Conservation (phyloP, 2,113 vertebrate genomes). For the Shinisaurus crocodilurus region DNA sequence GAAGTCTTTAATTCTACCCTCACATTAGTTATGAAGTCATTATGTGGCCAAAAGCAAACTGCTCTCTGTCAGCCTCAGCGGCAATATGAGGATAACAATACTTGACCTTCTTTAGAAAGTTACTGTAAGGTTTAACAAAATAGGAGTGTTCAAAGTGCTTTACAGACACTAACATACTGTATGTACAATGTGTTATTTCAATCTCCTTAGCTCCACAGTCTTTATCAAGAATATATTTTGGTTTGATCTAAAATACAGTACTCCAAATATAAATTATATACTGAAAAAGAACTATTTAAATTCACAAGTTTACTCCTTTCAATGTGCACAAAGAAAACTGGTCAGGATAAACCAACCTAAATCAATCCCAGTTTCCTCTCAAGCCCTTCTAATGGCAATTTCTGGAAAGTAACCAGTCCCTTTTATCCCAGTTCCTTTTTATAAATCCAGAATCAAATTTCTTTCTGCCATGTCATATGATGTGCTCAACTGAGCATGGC, state of each 20-base stretch:
- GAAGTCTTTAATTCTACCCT: background rate
- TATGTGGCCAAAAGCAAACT: background rate
- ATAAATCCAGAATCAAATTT: constrained; percentile 76
- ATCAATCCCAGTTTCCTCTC: constrained; percentile 71
- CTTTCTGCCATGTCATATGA: constrained; percentile 72
- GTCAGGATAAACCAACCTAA: constrained; percentile 48
- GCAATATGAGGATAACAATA: background rate
- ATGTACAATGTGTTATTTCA: background rate
- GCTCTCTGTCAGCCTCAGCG: background rate
- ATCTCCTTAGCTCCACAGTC: background rate
- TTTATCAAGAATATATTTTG: background rate
- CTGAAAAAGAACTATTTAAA: background rate
- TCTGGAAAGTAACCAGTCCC: constrained; percentile 68
- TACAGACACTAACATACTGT: background rate
- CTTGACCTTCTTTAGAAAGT: background rate
- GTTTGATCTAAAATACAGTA: background rate
- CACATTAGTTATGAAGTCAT: background rate
- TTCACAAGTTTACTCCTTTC: background rate
- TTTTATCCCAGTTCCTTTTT: constrained; percentile 77
- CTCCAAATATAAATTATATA: background rate
- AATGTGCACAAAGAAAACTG: background rate
- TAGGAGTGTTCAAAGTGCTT: background rate
- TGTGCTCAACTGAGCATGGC: constrained; percentile 52
- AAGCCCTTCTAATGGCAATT: constrained; percentile 66
- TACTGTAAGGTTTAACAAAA: background rate